phyloP scores from a whole-genome alignment of 2,888 invertebrate species.

The Phengaris alcon region DNA sequence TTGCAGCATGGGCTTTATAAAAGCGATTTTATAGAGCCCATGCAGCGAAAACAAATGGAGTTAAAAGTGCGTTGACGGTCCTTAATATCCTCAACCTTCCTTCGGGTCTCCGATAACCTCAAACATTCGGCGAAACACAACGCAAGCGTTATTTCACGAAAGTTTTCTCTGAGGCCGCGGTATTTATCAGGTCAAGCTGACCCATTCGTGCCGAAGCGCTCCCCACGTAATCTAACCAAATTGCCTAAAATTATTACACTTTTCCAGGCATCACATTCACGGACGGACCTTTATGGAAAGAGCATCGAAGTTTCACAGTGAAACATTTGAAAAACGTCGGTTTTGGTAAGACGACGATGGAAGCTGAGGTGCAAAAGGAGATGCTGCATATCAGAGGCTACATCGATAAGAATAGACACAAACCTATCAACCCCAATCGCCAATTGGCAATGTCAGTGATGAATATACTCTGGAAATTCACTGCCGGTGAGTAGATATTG shows the following conservation, averaged over 20 bases:
- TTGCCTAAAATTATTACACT: not conserved
- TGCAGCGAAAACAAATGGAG: too few species aligned
- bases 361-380: conserved; percentile 79
- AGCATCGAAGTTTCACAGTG: conserved; percentile 83
- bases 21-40: too few species aligned
- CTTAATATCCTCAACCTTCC: too few species aligned
- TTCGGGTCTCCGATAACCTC: too few species aligned
- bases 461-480: conserved; percentile 84
- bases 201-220: too few species aligned
- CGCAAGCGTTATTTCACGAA: too few species aligned
- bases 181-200: too few species aligned
- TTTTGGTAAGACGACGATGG: conserved; percentile 81
- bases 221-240: not conserved
- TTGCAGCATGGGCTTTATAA: too few species aligned
- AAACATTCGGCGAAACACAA: too few species aligned
- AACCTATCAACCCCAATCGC: conserved; percentile 70
- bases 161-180: too few species aligned
- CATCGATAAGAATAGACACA: conserved; percentile 51
- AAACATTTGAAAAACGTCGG: conserved; percentile 83
- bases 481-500: conserved; percentile 72
- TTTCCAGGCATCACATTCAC: conserved; percentile 82
- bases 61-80: too few species aligned
- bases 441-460: conserved; percentile 82
- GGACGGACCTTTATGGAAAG: conserved; percentile 83
- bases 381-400: conserved; percentile 71